Evolutionary conservation across 1,140 invertebrate genomes (phyloP), one percentile per base, ranked within the genome.

Genomic region (Drosophila santomea): DNA sequence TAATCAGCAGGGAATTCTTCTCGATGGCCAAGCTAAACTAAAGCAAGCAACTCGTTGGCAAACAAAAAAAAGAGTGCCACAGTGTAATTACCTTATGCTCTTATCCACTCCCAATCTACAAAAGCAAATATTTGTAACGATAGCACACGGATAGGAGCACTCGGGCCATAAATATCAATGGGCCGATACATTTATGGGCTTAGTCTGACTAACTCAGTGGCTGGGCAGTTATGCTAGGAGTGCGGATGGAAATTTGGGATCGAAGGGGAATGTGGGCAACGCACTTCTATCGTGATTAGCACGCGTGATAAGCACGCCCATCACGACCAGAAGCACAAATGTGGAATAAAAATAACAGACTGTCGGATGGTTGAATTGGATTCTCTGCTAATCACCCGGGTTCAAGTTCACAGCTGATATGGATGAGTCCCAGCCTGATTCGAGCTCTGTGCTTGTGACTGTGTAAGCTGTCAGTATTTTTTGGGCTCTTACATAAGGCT

Each of bases 101-200:
- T 45, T 76, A 68, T 77, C 74, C 74, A 51, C 11, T 35, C 63
- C 38, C 50, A 77, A 76, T 77, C 74, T 77, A 77, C 32, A 38
- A 76, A 68, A 59, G 64, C 63, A 54, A 77, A 77, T 77, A 77
- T 77, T 77, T 77, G 63, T 77, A 77, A 77, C 51, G 74, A 77
- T 77, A 41, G 28, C 47, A 28, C n/a, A 32, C 14, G 28, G 8
- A 8, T 32, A 10, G 48, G 43, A 68, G 52, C 15, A 61, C 60
- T 52, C 38, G 28, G 14, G 60, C 38, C 64, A 68, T 68, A 68
- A 68, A 68, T 68, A 68, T 68, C 64, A 68, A 68, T 68, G 51
- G 45, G 51, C 44, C 45, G 45, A 67, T 63, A 67, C 38, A 51
- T 50, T 67, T 17, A n/a, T 32, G n/a, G 38, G 38, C 8, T 35